Evolutionary conservation across 2,888 invertebrate species (phyloP).

Genomic region (Agrypnus murinus): DNA sequence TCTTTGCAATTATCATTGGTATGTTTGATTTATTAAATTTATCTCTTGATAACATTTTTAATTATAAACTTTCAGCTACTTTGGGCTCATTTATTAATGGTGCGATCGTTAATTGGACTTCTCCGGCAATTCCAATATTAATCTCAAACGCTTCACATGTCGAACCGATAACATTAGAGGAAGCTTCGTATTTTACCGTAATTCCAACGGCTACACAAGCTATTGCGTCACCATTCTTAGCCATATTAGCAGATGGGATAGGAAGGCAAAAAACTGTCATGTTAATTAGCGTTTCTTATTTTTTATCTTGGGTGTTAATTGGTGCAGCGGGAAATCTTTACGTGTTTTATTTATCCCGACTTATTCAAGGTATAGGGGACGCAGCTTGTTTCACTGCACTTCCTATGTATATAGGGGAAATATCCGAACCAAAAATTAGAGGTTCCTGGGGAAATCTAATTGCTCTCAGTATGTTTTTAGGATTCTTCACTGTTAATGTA

Average conservation of each 20-base stretch:
- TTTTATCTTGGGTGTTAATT: slow-evolving; percentile 22
- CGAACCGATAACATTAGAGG: slow-evolving; percentile 60
- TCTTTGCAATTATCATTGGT: slow-evolving; percentile 48
- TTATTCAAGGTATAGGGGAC: slow-evolving; percentile 61
- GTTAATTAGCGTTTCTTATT: slow-evolving; percentile 53
- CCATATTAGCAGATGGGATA: slow-evolving; percentile 59
- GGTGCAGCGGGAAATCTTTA: slow-evolving; percentile 6
- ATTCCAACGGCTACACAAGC: slow-evolving; percentile 56
- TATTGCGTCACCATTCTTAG: slow-evolving; percentile 59
- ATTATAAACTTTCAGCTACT: slow-evolving; percentile 7
- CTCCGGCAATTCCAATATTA: slow-evolving; percentile 64
- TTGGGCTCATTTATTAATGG: slow-evolving; percentile 25
- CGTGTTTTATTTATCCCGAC: slow-evolving; percentile 60
- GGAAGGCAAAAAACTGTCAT: slow-evolving; percentile 56
- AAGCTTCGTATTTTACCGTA: slow-evolving; percentile 65
- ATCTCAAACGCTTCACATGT: slow-evolving; percentile 57
- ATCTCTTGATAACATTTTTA: neutral
- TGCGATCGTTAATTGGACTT: slow-evolving; percentile 60
- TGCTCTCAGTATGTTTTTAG: slow-evolving; percentile 58
- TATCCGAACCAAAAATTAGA: slow-evolving; percentile 62
- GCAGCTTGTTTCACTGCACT: slow-evolving; percentile 59
- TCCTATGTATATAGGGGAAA: slow-evolving; percentile 64
- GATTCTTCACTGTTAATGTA: slow-evolving; percentile 68
- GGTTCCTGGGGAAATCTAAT: slow-evolving; percentile 63
- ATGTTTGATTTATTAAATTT: slow-evolving; percentile 17